A percentile compares a stretch with the other conserved stretches of the same genome.
These are phyloP conservation scores for Trachymyrmex cornetzi DNA, from an alignment of 1,140 invertebrate species.

Conservation along the genomic window DNA sequence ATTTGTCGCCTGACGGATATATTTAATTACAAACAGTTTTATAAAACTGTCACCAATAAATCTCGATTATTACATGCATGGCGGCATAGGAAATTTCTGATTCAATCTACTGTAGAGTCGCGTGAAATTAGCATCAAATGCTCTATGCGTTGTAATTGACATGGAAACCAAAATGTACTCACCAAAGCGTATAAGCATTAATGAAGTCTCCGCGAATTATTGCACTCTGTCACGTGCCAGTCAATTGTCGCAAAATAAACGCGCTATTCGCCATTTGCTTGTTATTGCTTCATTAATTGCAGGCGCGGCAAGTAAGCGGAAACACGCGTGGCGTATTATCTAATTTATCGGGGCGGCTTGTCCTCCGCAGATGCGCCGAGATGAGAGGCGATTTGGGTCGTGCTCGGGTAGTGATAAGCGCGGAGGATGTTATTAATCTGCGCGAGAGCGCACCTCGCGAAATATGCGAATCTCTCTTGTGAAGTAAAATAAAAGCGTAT, in stretches of 20 bases:
- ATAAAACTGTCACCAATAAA: slow-evolving; percentile 70
- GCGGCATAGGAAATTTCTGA: slow-evolving; percentile 58
- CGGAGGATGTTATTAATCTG: slow-evolving; percentile 35
- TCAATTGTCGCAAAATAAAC: slow-evolving; percentile 70
- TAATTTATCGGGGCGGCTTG: slow-evolving; percentile 34
- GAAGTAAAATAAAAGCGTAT: slow-evolving; percentile 45
- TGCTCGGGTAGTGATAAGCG: slow-evolving; percentile 25
- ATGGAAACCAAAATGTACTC: slow-evolving; percentile 73
- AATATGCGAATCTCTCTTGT: neutral
- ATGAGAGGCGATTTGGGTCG: slow-evolving; percentile 18
- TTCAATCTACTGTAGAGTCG: slow-evolving; percentile 71
- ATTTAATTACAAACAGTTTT: slow-evolving; percentile 10
- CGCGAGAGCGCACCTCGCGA: neutral
- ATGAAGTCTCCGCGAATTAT: slow-evolving; percentile 73
- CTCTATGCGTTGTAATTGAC: slow-evolving; percentile 69
- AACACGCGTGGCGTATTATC: slow-evolving; percentile 54
- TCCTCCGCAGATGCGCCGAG: slow-evolving; percentile 34
- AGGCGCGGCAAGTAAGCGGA: slow-evolving; percentile 52
- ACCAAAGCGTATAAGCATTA: slow-evolving; percentile 63
- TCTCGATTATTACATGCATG: slow-evolving; percentile 61
- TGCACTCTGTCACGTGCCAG: slow-evolving; percentile 68
- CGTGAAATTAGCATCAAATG: slow-evolving; percentile 74
- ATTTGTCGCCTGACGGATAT: neutral
- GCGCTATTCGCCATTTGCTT: slow-evolving; percentile 60
- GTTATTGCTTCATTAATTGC: slow-evolving; percentile 63